These are phyloP conservation scores for Chironex yamaguchii DNA, from an alignment of 30 jellyfish, hydroid and myxozoan genomes.

Conservation along the genomic window DNA sequence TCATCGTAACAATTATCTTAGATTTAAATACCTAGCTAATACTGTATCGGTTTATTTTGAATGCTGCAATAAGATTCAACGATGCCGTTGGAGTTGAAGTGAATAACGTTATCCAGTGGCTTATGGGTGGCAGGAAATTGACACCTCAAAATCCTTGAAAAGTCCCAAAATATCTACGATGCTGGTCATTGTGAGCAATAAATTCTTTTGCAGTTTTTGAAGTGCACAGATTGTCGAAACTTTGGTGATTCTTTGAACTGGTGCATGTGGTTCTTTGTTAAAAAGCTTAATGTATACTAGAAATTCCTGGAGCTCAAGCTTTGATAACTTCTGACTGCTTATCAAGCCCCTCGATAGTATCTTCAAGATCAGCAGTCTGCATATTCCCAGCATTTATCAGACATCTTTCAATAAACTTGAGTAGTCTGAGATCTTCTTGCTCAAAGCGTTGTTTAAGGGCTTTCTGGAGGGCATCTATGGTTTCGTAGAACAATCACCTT, in stretches of 20 bases:
- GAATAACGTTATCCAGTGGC: too few species aligned
- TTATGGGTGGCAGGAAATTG: too few species aligned
- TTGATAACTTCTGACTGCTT: constrained; percentile 41
- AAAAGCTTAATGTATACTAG: constrained; percentile 27
- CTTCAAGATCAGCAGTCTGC: constrained; percentile 34
- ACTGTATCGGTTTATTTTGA: too few species aligned
- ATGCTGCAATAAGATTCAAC: too few species aligned
- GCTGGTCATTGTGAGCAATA: too few species aligned
- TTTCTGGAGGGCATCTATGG: constrained; percentile 27
- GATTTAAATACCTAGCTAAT: too few species aligned
- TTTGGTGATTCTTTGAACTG: constrained; percentile 27
- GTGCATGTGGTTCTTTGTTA: constrained; percentile 11
- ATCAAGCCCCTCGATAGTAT: constrained; percentile 37
- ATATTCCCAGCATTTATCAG: constrained; percentile 14
- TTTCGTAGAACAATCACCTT: constrained; percentile 26
- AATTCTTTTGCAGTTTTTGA: too few species aligned
- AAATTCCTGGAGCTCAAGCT: constrained; percentile 41
- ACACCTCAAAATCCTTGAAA: too few species aligned
- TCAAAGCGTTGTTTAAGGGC: constrained; percentile 42
- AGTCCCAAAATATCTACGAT: too few species aligned
- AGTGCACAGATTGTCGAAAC: constrained; percentile 33
- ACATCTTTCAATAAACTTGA: constrained; percentile 24
- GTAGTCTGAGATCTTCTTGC: constrained; percentile 30
- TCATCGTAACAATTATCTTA: too few species aligned
- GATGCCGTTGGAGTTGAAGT: too few species aligned